A percentile compares a stretch with the other conserved stretches of the same genome.
Conservation (phyloP, 2,888 invertebrate species). For the Drosophila aldrichi region DNA sequence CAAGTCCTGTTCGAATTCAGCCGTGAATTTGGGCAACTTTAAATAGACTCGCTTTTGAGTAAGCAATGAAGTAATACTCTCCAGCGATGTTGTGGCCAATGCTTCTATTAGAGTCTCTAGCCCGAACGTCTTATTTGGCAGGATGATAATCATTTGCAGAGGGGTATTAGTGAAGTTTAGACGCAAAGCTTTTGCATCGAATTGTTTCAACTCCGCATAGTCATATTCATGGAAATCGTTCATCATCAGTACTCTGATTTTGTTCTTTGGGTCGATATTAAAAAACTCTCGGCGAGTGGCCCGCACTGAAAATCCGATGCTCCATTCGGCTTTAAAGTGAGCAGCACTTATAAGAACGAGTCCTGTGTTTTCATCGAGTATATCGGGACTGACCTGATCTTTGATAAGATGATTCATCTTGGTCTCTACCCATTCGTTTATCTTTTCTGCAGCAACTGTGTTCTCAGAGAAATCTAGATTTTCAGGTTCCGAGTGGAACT, state of each 20-base stretch:
- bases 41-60: conserved; percentile 81
- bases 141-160: conserved; percentile 9
- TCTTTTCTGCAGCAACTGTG: conserved; percentile 86
- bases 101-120: conserved; percentile 87
- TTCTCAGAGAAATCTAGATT: conserved; percentile 87
- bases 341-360: conserved; percentile 92
- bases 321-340: conserved; percentile 93
- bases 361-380: conserved; percentile 86
- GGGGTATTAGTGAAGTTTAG: conserved; percentile 4
- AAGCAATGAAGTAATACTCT: conserved; percentile 87
- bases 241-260: conserved; percentile 3
- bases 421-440: conserved; percentile 92
- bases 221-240: conserved; percentile 13
- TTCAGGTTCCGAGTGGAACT: conserved; percentile 88
- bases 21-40: conserved; percentile 90
- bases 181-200: conserved; percentile 2
- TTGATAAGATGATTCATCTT: conserved; percentile 93
- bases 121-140: conserved; percentile 85
- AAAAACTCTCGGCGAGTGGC: conserved; percentile 18
- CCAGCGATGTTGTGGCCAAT: conserved; percentile 86
- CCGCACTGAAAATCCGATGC: conserved; percentile 87
- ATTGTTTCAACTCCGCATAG: conserved; percentile 5
- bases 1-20: conserved; percentile 54
- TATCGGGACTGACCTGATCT: conserved; percentile 88
- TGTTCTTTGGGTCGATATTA: neutral